Evolutionary conservation across 2,888 invertebrate genomes (phyloP).

Genomic region (Macroteleia sp.): DNA sequence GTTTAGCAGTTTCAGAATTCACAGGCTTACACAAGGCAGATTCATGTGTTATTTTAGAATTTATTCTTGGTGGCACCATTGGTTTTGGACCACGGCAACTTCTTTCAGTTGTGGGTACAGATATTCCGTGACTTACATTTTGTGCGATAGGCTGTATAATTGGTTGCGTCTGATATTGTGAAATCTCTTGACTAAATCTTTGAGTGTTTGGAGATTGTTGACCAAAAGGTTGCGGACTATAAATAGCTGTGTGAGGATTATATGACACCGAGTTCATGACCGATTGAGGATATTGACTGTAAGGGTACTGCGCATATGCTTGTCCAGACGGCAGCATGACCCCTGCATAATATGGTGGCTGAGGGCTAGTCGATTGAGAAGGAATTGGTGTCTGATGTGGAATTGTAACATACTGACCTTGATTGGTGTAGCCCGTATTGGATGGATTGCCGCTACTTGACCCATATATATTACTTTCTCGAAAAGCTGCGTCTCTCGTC

Average conservation of each 20-base stretch:
- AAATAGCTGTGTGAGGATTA: slow-evolving; percentile 74
- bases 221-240: slow-evolving; percentile 74
- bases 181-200: slow-evolving; percentile 79
- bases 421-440: slow-evolving; percentile 75
- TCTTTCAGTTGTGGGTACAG: slow-evolving; percentile 72
- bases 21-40: slow-evolving; percentile 60
- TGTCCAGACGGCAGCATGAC: slow-evolving; percentile 76
- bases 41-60: slow-evolving; percentile 81
- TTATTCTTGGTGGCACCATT: slow-evolving; percentile 80
- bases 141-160: slow-evolving; percentile 81
- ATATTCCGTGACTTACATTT: slow-evolving; percentile 74
- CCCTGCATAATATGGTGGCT: slow-evolving; percentile 77
- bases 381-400: slow-evolving; percentile 75
- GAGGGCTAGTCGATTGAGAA: slow-evolving; percentile 78
- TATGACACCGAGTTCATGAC: slow-evolving; percentile 79
- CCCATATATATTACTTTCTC: slow-evolving; percentile 74
- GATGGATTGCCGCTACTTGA: slow-evolving; percentile 69
- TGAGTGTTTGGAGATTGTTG: slow-evolving; percentile 80
- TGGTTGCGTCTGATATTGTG: slow-evolving; percentile 80
- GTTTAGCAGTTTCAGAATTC: slow-evolving; percentile 44
- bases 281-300: slow-evolving; percentile 79
- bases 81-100: slow-evolving; percentile 80
- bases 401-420: slow-evolving; percentile 78
- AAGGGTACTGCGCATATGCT: slow-evolving; percentile 72
- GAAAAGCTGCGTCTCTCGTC: slow-evolving; percentile 77